Percentiles rank a stretch among this genome's conserved stretches.
These are phyloP conservation scores for Dexiosoma caninum DNA, from an alignment of 2,888 invertebrate genomes.

Conservation along the genomic window DNA sequence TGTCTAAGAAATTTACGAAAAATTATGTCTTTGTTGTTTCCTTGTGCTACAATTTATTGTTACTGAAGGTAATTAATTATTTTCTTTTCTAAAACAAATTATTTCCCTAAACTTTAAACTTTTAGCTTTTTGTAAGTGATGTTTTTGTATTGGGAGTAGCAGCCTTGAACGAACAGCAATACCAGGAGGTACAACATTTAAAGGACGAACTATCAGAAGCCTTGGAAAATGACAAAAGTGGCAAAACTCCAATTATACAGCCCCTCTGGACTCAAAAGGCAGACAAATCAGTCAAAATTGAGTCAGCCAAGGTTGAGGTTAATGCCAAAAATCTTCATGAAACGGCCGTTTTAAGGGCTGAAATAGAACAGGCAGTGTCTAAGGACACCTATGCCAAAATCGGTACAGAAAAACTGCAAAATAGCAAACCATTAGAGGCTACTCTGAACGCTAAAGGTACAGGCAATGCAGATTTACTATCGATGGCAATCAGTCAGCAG, in stretches of 20 bases:
- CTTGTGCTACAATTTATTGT: constrained; percentile 27
- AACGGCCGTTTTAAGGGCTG: constrained; percentile 65
- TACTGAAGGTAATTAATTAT: constrained; percentile 25
- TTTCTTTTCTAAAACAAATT: no score
- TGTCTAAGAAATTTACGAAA: constrained; percentile 2
- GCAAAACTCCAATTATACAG: constrained; percentile 70
- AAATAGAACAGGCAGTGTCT: constrained; percentile 66
- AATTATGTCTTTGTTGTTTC: constrained; percentile 3
- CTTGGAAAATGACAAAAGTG: constrained; percentile 66
- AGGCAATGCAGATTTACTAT: constrained; percentile 26
- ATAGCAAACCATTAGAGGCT: constrained; percentile 42
- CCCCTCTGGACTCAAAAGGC: constrained; percentile 72
- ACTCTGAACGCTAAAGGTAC: constrained; percentile 28
- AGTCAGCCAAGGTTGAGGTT: constrained; percentile 67
- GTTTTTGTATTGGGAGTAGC: not conserved
- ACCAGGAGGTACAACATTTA: constrained; percentile 69
- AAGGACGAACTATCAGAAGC: constrained; percentile 71
- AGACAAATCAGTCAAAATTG: not conserved
- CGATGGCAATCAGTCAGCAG: not conserved
- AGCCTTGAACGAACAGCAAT: constrained; percentile 42
- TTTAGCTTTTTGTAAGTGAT: constrained; percentile 8
- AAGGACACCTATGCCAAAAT: constrained; percentile 56
- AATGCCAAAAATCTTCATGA: constrained; percentile 66
- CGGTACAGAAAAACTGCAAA: constrained; percentile 49
- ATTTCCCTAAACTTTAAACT: not conserved